Base-by-base conservation (phyloP, 2,797 vertebrate species). In the Coregonus sp. region DNA sequence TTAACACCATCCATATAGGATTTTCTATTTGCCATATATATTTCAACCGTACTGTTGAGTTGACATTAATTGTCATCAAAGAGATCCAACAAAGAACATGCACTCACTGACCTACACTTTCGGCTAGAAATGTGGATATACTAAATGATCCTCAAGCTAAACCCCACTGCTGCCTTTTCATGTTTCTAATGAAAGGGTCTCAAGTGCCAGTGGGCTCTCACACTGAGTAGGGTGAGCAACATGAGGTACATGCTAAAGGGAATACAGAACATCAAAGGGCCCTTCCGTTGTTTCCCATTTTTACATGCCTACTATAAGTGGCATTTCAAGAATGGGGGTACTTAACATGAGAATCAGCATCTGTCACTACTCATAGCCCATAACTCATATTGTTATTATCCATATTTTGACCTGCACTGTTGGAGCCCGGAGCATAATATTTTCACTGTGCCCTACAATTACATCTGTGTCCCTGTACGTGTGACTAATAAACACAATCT, bases 151-250 rank as follows among this genome's bases (percentile, higher is more conserved):
- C 25, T 54, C 4, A 50, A 52, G 56, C 67, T 71, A 69, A 40
- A 29, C 37, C 65, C 20, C 47, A 37, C 31, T 29, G 75, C 6
- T 72, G 66, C n/a, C 72, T 77, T 78, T 82, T 80, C 51, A 73
- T 79, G 54, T 69, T 47, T n/a, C 33, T 71, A 61, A 51, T 74
- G 54, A 79, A 59, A 82, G 80, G 31, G 25, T 61, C 75, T 72
- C 70, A 37, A 74, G 78, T 82, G 78, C 65, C 20, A 40, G 66
- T 67, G 65, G 29, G 65, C 65, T 67, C 25, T 33, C 31, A 16
- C 63, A 20, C 4, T 20, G n/a, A n/a, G n/a, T 61, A 61, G 5
- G 56, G 5, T 20, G 56, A 20, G 56, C 1, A 61, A 61, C 6
- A 61, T 9, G 65, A 66, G 65, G 65, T 35, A 14, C 65, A 67